Conservation (phyloP, 37 sponge, comb jelly and placozoan species). For the Bolinopsis microptera region DNA sequence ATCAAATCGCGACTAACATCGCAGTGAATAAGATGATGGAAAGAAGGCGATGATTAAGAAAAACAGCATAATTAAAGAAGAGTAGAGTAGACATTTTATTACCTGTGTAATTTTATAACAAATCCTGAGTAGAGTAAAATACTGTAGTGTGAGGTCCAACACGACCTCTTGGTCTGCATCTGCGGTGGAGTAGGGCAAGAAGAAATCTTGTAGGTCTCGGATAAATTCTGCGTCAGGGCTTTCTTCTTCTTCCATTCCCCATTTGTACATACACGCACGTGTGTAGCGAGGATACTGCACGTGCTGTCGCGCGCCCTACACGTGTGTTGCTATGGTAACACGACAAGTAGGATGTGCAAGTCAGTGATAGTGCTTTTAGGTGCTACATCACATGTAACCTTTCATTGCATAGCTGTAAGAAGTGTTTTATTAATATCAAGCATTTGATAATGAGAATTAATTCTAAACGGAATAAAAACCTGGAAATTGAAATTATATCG, state of each 20-base stretch:
- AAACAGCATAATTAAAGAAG: too few species aligned
- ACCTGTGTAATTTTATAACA: constrained; percentile 65
- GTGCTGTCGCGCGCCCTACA: constrained; percentile 8
- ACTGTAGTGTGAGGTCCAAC: constrained; percentile 62
- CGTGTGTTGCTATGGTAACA: constrained; percentile 38
- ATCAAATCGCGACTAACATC: too few species aligned
- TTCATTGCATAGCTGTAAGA: background rate
- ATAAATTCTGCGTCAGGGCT: constrained; percentile 39
- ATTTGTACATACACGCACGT: constrained; percentile 63
- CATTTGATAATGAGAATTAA: too few species aligned
- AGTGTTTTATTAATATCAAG: too few species aligned
- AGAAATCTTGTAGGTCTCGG: constrained; percentile 65
- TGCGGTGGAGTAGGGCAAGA: constrained; percentile 64
- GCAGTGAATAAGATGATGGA: too few species aligned
- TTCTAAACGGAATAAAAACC: too few species aligned
- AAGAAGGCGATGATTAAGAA: too few species aligned
- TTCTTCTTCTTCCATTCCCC: constrained; percentile 64
- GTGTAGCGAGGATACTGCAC: background rate
- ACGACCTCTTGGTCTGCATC: constrained; percentile 65
- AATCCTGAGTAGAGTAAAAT: constrained; percentile 49
- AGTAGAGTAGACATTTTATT: too few species aligned
- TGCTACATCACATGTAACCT: background rate
- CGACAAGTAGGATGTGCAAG: background rate
- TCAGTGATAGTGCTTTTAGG: background rate
- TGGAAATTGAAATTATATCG: too few species aligned